Conservation (phyloP, 2,113 vertebrate genomes). For the Heloderma charlesbogerti region DNA sequence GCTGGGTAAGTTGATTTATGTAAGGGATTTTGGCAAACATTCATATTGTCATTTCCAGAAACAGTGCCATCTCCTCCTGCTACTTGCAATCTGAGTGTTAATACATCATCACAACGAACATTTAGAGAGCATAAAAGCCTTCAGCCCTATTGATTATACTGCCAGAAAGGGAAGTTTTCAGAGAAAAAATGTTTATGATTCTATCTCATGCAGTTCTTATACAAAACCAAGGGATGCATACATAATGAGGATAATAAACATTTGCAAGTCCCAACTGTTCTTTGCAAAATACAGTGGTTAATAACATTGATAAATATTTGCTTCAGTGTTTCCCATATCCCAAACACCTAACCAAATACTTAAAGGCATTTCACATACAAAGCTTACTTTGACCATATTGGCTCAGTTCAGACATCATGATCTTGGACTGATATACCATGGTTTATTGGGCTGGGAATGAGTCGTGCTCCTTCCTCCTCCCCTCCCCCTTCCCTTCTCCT, state of each 20-base stretch:
- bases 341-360: not conserved
- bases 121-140: slow-evolving; percentile 5
- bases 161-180: slow-evolving; percentile 35
- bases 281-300: not conserved
- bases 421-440: not conserved
- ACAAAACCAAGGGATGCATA: not conserved
- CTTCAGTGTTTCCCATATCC: not conserved
- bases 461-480: not conserved
- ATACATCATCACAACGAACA: slow-evolving; percentile 26
- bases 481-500: not conserved
- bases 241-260: not conserved
- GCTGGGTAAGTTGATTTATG: slow-evolving; percentile 17
- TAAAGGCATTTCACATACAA: not conserved
- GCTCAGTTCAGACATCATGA: not conserved
- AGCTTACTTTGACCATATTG: not conserved
- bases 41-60: slow-evolving; percentile 17
- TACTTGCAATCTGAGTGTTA: slow-evolving; percentile 23
- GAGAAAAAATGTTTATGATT: not conserved
- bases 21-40: slow-evolving; percentile 50
- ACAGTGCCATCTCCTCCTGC: slow-evolving; percentile 16
- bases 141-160: slow-evolving; percentile 24
- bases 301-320: not conserved
- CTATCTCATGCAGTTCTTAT: not conserved
- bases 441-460: not conserved
- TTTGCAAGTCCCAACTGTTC: not conserved